Evolutionary conservation across 2,888 invertebrate genomes (phyloP), one percentile per base, ranked within the genome.

Genomic region (Acheta domesticus): DNA sequence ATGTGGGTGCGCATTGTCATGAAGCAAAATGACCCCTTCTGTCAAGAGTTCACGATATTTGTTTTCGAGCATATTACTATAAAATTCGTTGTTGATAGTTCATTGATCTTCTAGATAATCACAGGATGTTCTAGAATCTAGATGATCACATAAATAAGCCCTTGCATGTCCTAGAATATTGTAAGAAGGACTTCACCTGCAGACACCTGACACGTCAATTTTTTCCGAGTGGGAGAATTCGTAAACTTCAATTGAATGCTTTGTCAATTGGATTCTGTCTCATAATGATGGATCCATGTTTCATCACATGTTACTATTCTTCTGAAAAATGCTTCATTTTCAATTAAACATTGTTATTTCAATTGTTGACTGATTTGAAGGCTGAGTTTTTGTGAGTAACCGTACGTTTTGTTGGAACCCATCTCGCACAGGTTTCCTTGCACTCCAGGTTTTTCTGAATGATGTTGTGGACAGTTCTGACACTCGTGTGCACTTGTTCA

Each of bases 261-360:
- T 21, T 21, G n/a, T 14, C 75, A 3, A 4, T 75, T 75, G 2
- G n/a, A 75, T 20, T 21, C 75, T 2, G 75, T 4, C 12, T 21
- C 3, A 75, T n/a, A 5, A 21, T 4, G 75, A 75, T 75, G 75
- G 75, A 75, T 21, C 75, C 75, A 75, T 75, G 75, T 75, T 21
- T 75, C 20, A 75, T 75, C 75, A 21, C 75, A n/a, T 14, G 75
- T 75, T 20, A 75, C 75, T 12, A 75, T 75, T 21, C 75, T n/a
- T n/a, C 23, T 21, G n/a, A 75, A 21, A 75, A 75, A 75, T 21
- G 23, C 75, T 21, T 75, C 75, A 2, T 21, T 21, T 23, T 23
- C 23, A 23, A 23, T 23, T 23, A 23, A 23, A 23, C 2, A 12
- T 3, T n/a, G n/a, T 75, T 75, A 1, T 75, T 50, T 50, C 12